Percentiles rank a stretch among this genome's conserved stretches.
These are phyloP conservation scores for Alcis repandata DNA, from an alignment of 2,888 invertebrate genomes.

Conservation along the genomic window DNA sequence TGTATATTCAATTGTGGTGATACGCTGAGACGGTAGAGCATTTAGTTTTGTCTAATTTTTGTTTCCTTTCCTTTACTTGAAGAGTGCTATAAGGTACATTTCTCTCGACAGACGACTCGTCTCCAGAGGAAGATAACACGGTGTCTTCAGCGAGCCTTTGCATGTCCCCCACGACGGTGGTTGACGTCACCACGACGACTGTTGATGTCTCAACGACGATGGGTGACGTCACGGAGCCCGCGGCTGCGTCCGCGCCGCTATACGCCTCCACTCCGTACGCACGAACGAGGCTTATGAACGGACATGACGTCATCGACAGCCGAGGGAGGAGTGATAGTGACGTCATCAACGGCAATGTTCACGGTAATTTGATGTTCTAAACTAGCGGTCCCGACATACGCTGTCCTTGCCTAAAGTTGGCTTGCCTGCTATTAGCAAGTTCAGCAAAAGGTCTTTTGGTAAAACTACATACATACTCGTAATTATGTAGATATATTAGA, in stretches of 20 bases:
- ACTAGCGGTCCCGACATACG: not conserved
- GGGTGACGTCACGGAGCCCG: slow-evolving; percentile 26
- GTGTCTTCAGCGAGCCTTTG: slow-evolving; percentile 78
- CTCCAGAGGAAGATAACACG: slow-evolving; percentile 75
- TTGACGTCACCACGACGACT: slow-evolving; percentile 4
- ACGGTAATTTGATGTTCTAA: slow-evolving; percentile 55
- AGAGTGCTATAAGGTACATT: slow-evolving; percentile 1
- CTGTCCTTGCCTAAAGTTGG: no score
- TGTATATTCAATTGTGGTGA: not conserved
- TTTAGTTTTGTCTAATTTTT: not conserved
- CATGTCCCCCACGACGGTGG: slow-evolving; percentile 66
- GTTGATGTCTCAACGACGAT: not conserved
- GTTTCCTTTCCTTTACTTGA: not conserved
- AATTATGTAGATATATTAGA: no score
- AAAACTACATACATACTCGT: no score
- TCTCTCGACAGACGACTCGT: slow-evolving; percentile 65
- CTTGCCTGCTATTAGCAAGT: no score
- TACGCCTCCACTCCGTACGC: slow-evolving; percentile 56
- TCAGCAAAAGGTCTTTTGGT: no score
- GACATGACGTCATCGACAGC: slow-evolving; percentile 62
- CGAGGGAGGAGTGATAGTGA: slow-evolving; percentile 55
- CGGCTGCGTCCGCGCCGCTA: slow-evolving; percentile 65
- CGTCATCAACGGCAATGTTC: slow-evolving; percentile 72
- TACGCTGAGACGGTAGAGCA: not conserved
- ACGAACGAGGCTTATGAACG: slow-evolving; percentile 59